A percentile compares a stretch with the other conserved stretches of the same genome.
phyloP scores from a whole-genome alignment of 1,140 invertebrate species.

The Caenorhabditis brenneri region DNA sequence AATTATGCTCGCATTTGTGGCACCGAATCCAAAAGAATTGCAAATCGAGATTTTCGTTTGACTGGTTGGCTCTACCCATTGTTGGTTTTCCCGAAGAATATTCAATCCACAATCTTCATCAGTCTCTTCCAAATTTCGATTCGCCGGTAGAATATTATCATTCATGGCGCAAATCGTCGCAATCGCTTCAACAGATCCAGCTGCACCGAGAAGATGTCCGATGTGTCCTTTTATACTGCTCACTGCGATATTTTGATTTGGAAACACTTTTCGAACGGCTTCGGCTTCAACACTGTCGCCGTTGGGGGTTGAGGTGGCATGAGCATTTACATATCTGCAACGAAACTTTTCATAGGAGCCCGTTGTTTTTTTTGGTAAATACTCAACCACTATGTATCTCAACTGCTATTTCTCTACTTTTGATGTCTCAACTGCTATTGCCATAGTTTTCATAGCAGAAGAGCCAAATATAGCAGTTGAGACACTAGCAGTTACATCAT shows the following conservation, averaged over 20 bases:
- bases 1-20: conserved; percentile 86
- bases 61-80: conserved; percentile 74
- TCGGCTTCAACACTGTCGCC: conserved; percentile 88
- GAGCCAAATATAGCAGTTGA: too few species aligned
- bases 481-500: too few species aligned
- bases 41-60: conserved; percentile 78
- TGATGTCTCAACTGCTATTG: too few species aligned
- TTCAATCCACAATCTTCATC: neutral
- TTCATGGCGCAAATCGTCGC: conserved; percentile 84
- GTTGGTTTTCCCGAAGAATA: neutral
- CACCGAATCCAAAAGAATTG: conserved; percentile 98
- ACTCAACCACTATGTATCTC: too few species aligned
- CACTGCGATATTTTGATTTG: neutral
- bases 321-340: conserved; percentile 86
- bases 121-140: conserved; percentile 79
- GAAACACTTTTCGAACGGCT: conserved; percentile 77
- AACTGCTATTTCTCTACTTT: too few species aligned
- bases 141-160: conserved; percentile 82
- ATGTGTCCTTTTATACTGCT: conserved; percentile 76
- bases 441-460: too few species aligned
- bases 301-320: conserved; percentile 94
- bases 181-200: conserved; percentile 87
- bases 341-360: too few species aligned
- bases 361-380: too few species aligned
- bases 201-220: conserved; percentile 92